A percentile compares a stretch with the other conserved stretches of the same genome.
Conservation (phyloP, 2,797 vertebrate species). For the Ptychadena robeensis region DNA sequence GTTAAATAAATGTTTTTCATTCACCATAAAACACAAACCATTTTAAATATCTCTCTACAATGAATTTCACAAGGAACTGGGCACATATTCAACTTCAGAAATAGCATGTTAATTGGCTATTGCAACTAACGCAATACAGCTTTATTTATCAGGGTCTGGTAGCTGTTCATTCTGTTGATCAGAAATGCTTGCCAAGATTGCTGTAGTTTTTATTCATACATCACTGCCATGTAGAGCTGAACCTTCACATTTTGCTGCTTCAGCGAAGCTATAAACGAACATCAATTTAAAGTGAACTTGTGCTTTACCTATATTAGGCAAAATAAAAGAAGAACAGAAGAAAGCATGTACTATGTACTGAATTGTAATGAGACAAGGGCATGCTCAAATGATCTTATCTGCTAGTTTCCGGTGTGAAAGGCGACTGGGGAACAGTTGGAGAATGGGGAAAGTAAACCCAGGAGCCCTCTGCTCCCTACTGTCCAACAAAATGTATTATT, state of each 20-base stretch:
- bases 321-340: not conserved
- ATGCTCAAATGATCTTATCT: no score
- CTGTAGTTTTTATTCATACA: not conserved
- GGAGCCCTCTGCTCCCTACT: no score
- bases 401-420: no score
- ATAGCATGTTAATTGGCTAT: not conserved
- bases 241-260: not conserved
- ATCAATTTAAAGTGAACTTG: not conserved
- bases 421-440: no score
- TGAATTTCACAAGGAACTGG: not conserved
- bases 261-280: not conserved
- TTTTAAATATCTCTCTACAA: not conserved
- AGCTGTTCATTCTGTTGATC: conserved; percentile 5
- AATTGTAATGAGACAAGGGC: no score
- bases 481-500: no score
- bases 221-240: not conserved
- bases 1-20: not conserved
- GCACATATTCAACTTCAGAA: not conserved
- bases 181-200: conserved; percentile 1
- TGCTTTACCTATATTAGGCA: not conserved
- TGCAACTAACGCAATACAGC: not conserved
- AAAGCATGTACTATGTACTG: no score
- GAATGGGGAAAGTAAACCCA: no score
- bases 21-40: not conserved
- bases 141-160: not conserved